phyloP scores from a whole-genome alignment of 2,888 invertebrate genomes.

The Seira ritae region DNA sequence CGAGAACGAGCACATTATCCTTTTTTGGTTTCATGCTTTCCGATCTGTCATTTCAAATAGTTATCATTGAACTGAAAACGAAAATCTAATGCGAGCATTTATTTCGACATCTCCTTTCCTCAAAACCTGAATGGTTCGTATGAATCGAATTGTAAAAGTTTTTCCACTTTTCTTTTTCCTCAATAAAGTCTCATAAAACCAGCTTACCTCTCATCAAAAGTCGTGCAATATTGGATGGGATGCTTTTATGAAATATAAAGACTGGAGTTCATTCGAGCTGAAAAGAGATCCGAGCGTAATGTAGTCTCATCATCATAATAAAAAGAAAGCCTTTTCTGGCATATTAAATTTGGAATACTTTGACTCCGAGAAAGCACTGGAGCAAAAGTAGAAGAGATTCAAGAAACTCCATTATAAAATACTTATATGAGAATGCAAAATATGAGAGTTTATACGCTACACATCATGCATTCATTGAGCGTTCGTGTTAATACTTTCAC shows the following conservation, averaged over 20 bases:
- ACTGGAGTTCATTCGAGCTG: conserved; percentile 27
- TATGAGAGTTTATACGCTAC: too few relatives aligned
- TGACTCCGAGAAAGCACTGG: conserved; percentile 43
- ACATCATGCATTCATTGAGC: too few relatives aligned
- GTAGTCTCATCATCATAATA: conserved; percentile 15
- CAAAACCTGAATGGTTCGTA: too few relatives aligned
- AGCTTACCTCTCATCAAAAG: conserved; percentile 44
- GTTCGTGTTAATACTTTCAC: too few relatives aligned
- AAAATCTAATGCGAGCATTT: conserved; percentile 43
- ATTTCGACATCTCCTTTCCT: conserved; percentile 18
- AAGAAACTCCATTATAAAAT: too few relatives aligned
- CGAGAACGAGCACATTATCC: background rate
- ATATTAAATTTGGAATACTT: conserved; percentile 48
- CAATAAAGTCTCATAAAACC: conserved; percentile 56
- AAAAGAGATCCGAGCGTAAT: conserved; percentile 27
- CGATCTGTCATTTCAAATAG: conserved; percentile 48
- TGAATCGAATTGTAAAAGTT: too few relatives aligned
- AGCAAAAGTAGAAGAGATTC: too few relatives aligned
- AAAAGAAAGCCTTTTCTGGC: conserved; percentile 26
- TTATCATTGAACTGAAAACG: conserved; percentile 41
- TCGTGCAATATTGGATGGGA: background rate
- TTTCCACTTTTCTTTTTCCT: background rate
- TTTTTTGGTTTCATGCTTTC: conserved; percentile 17
- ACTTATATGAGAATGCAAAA: too few relatives aligned
- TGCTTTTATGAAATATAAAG: background rate